Conservation (phyloP, 2,888 invertebrate genomes). For the Melitaea athalia region DNA sequence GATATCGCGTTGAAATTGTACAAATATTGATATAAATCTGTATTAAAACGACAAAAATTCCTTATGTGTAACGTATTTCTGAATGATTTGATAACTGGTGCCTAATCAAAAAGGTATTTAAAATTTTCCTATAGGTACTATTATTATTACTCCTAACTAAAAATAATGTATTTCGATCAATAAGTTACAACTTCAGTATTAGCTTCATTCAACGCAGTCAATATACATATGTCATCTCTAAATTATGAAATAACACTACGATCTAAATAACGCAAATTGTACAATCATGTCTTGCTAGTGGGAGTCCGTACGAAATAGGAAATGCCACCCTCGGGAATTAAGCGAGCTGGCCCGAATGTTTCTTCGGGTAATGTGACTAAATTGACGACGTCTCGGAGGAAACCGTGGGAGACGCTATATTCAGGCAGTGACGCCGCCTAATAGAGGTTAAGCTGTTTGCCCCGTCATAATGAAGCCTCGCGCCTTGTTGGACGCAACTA, state of each 20-base stretch:
- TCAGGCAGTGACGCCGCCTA: conserved; percentile 67
- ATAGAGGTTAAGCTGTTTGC: conserved; percentile 79
- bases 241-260: conserved; percentile 29
- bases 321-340: conserved; percentile 55
- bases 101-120: neutral
- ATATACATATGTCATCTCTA: conserved; percentile 4
- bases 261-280: conserved; percentile 31
- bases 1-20: conserved; percentile 27
- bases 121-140: neutral
- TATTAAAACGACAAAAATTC: conserved; percentile 12
- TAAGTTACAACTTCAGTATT: neutral
- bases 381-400: conserved; percentile 66
- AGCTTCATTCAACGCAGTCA: neutral
- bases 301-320: conserved; percentile 44
- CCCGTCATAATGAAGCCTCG: conserved; percentile 63
- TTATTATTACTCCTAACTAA: neutral
- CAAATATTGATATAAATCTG: conserved; percentile 29
- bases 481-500: conserved; percentile 66
- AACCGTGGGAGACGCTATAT: conserved; percentile 68
- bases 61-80: conserved; percentile 1
- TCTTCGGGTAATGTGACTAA: conserved; percentile 56
- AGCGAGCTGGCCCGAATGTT: conserved; percentile 50
- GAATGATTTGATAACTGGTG: neutral
- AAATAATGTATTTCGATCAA: neutral
- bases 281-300: conserved; percentile 35